A percentile compares a stretch with the other conserved stretches of the same genome.
Conservation (phyloP, 1,140 invertebrate species). For the Agrypnia vestita region DNA sequence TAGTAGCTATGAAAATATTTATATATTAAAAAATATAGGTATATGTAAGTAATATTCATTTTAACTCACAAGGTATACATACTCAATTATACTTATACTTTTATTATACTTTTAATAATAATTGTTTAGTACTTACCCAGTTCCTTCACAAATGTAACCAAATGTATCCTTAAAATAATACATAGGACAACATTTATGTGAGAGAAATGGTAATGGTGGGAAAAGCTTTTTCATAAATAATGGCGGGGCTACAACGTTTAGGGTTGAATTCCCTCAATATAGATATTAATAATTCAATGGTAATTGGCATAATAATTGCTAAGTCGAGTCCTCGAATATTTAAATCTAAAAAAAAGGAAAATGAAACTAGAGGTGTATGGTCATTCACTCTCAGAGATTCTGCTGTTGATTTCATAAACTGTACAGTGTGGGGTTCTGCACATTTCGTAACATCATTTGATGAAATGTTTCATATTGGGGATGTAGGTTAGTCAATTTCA, state of each 20-base stretch:
- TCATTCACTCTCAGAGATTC: conserved; percentile 82
- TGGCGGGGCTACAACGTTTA: conserved; percentile 69
- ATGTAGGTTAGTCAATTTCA: conserved; percentile 72
- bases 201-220: too few relatives aligned
- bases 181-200: too few relatives aligned
- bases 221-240: conserved; percentile 56
- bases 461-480: conserved; percentile 76
- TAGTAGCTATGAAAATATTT: too few relatives aligned
- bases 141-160: too few relatives aligned
- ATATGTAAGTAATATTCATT: too few relatives aligned
- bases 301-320: conserved; percentile 69
- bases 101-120: too few relatives aligned
- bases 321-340: conserved; percentile 67
- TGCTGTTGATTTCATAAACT: conserved; percentile 78
- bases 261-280: conserved; percentile 68
- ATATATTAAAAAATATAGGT: too few relatives aligned
- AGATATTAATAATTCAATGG: conserved; percentile 68
- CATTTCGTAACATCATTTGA: conserved; percentile 75
- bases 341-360: conserved; percentile 67
- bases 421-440: conserved; percentile 78
- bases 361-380: conserved; percentile 76
- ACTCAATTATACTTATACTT: too few relatives aligned
- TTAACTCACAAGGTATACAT: too few relatives aligned
- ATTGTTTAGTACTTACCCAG: too few relatives aligned
- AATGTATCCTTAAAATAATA: too few relatives aligned